Evolutionary conservation across 64 coral and sea anemone genomes (phyloP), one percentile per base, ranked within the genome.

Genomic region (Montipora sp.): DNA sequence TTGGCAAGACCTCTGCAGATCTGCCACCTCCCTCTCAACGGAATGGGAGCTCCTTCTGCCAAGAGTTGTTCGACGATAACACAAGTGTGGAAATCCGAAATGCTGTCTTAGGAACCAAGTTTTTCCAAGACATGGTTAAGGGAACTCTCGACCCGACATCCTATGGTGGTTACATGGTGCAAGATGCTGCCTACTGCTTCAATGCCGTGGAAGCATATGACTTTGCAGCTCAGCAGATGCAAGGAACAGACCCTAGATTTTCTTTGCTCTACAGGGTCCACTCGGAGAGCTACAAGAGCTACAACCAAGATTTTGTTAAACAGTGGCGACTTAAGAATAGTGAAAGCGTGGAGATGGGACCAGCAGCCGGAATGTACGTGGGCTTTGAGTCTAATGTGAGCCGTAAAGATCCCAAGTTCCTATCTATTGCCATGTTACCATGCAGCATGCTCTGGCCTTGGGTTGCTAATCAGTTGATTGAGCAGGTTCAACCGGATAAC

Each of bases 141-240:
- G 83, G 75, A 67, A 93, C 75, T 51, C 91, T 93, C 15, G 75
- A 75, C 20, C 83, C 91, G 3, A 75, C 88, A 15, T 14, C 10
- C 14, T 93, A 88, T 74, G 91, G 91, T 36, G 91, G 91, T 2
- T 93, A 93, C 75, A 93, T 88, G 91, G 91, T 88, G 3, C 91
- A 93, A 88, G 91, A 93, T 70, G 91, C 91, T 67, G 91, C 83
- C 5, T 93, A 93, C 63, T 85, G 83, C 75, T 93, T 84, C 77
- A 72, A 93, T 80, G 71, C 91, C 49, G 91, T 93, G 36, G 51
- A 71, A 65, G 47, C 83, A 45, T 88, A 71, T 43, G 91, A 93
- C 47, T 5, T 13, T 3, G 91, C 91, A 24, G 83, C 91, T 45
- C 20, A 88, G 1, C 10, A 87, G 46, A 87, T 87, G 55, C 73